Evolutionary conservation across 1,140 invertebrate genomes (phyloP).

Genomic region (Myzus persicae): DNA sequence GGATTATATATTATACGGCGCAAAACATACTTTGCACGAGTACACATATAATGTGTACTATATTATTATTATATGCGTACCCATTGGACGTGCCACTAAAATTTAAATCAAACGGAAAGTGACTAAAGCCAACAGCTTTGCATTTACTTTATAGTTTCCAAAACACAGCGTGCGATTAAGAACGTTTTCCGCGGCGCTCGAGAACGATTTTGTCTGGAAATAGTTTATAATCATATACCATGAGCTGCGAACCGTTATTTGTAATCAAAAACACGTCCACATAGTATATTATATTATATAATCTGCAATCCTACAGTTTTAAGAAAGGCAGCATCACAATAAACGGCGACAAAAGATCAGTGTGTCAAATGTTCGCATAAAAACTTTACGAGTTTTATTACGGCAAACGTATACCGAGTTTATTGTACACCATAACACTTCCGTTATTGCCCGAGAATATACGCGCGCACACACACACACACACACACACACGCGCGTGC

Average conservation of each 20-base stretch:
- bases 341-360: constrained; percentile 37
- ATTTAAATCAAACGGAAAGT: neutral
- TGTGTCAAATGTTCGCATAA: constrained; percentile 35
- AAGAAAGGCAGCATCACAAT: neutral
- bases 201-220: neutral
- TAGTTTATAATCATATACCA: constrained; percentile 10
- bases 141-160: neutral
- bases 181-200: neutral
- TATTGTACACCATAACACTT: constrained; percentile 35
- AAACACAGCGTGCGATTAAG: neutral
- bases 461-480: neutral
- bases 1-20: neutral
- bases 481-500: neutral
- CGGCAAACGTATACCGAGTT: constrained; percentile 23
- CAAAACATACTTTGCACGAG: neutral
- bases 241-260: neutral
- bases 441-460: constrained; percentile 29
- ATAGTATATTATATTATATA: neutral
- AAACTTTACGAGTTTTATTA: constrained; percentile 41
- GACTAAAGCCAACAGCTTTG: neutral
- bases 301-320: neutral
- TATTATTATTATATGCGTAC: neutral
- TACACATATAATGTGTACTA: neutral
- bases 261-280: neutral
- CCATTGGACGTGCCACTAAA: neutral